Evolutionary conservation across 2,888 invertebrate genomes (phyloP), one percentile per base, ranked within the genome.

Genomic region (Lithophane semibrunnea): DNA sequence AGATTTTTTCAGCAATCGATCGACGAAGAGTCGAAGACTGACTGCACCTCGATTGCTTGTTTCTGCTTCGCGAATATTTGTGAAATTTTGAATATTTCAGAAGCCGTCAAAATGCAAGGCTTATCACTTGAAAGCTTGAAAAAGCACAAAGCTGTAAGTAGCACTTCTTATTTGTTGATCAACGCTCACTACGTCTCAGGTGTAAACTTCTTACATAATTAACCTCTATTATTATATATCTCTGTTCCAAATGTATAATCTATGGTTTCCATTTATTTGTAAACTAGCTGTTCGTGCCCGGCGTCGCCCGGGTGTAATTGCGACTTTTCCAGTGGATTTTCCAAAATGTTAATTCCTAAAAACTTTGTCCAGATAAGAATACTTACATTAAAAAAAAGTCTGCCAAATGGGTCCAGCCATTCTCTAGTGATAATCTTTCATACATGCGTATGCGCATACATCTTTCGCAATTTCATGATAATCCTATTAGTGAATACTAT

Each of bases 61-160:
- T 68, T 71, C 60, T 65, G 75, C 72, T 42, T 77, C 5, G 70
- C 72, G n/a, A 66, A 65, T 71, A 79, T 8, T 86, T 77, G 82
- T 82, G 78, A 74, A 21, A 69, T 70, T 66, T 73, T 66, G 37
- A 71, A n/a, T 71, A 78, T 24, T 66, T 13, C 61, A 42, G 73
- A 80, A 75, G 70, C 60, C 58, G 68, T 64, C 88, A 97, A 93
- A 91, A 98, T 98, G 98, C 98, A 98, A 94, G 98, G 98, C 84
- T 92, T 98, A 89, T 97, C 97, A 80, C 79, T 98, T 37, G 94
- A 97, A 71, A 98, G 98, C 90, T 94, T 98, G 82, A 98, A 98
- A 93, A 98, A 98, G 93, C 98, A 98, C 93, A 98, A 98, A 89
- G 98, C 98, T 90, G 98, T 98, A 97, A 97, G 98, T 97, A 90